Base-by-base conservation (phyloP, 2,113 vertebrate genomes). In the Otolemur garnettii region DNA sequence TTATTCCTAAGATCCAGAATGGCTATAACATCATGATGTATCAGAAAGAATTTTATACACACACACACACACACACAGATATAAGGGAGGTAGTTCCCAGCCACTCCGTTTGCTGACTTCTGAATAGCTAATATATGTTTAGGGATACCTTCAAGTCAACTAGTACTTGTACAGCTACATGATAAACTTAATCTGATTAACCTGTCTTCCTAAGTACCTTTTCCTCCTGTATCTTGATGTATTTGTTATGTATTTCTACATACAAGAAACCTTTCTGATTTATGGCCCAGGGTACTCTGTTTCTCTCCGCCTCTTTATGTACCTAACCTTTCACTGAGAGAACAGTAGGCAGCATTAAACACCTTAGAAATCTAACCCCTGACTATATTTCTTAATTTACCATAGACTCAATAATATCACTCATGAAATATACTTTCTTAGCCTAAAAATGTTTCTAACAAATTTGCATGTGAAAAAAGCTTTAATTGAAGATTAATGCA, bases 401-500 rank as follows among this genome's bases (percentile, higher is more conserved):
- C 22, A 79, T 13, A 35, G 64, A 86, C 22, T 93, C 69, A 72
- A n/a, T 22, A 93, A 88, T 33, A 77, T 74, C 14, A 85, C 21
- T 59, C 22, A 80, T 69, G 53, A 90, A 92, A 62, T n/a, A 14
- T 19, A 30, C 14, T 55, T 93, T 93, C 81, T n/a, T 24, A 94
- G 11, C 60, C 75, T 45, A 84, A 81, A 96, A 82, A 12, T 33
- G 69, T 35, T 50, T 90, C n/a, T 55, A 79, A 83, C 28, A 89
- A 77, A 88, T 82, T 91, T 72, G 15, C 68, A 82, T 33, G 13
- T 93, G 21, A 35, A 93, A 92, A 78, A 57, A 80, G 10, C 79
- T 33, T 86, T 90, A 26, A 87, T 88, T 55, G 85, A 82, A 95
- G 62, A 69, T 62, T 62, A 92, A 59, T 75, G 83, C 14, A 62